These are phyloP conservation scores for Psittacula echo DNA, from an alignment of 2,797 vertebrate genomes.

Conservation along the genomic window DNA sequence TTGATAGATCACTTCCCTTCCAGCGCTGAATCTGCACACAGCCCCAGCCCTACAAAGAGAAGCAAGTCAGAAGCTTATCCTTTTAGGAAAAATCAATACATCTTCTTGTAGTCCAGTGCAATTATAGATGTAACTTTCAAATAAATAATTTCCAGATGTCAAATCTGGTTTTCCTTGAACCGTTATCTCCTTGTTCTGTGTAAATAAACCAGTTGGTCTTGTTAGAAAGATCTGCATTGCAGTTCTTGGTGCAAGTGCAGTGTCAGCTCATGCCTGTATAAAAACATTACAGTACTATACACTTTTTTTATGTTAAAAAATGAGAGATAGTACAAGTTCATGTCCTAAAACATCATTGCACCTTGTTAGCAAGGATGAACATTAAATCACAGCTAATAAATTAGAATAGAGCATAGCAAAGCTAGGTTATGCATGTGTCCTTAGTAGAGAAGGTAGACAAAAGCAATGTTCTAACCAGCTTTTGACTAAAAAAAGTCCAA, in stretches of 20 bases:
- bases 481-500: neutral
- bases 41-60: neutral
- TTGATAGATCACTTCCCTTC: neutral
- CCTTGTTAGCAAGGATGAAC: neutral
- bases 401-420: neutral
- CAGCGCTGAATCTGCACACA: neutral
- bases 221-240: neutral
- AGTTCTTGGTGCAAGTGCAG: neutral
- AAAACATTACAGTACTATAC: neutral
- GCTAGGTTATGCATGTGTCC: neutral
- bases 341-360: neutral
- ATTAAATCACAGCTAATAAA: neutral
- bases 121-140: neutral
- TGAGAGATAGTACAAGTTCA: neutral
- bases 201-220: neutral
- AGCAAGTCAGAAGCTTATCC: neutral
- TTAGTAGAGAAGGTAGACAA: neutral
- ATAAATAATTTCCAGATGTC: neutral
- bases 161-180: neutral
- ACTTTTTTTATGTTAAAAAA: neutral
- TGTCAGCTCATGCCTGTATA: neutral
- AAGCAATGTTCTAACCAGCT: neutral
- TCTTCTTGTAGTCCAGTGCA: neutral
- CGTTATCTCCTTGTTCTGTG: neutral
- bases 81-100: constrained; percentile 10